Percentiles rank a stretch among this genome's conserved stretches.
phyloP scores from a whole-genome alignment of 2,797 vertebrate genomes.

The Oreortyx pictus region DNA sequence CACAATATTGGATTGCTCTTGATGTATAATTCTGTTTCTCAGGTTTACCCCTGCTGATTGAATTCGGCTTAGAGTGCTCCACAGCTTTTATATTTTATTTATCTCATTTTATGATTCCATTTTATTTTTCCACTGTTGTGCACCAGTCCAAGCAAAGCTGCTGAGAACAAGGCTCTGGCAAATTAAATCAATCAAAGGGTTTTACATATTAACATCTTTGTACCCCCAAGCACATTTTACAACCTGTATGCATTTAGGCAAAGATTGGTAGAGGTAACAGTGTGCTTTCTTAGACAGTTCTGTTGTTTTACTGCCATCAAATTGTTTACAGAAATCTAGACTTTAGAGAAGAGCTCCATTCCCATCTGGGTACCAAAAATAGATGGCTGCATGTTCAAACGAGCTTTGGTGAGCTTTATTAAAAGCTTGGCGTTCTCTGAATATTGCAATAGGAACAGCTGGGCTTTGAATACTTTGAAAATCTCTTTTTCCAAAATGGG shows the following conservation, averaged over 20 bases:
- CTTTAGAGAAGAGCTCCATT: neutral
- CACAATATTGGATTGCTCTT: slow-evolving; percentile 19
- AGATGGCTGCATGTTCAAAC: neutral
- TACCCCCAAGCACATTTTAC: neutral
- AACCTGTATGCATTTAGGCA: neutral
- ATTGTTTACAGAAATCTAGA: neutral
- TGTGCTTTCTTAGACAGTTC: neutral
- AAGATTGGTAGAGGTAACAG: neutral
- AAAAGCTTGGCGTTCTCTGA: neutral
- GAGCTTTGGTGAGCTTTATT: neutral
- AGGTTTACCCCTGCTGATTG: neutral
- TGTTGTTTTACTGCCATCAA: neutral
- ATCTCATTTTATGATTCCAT: slow-evolving; percentile 52
- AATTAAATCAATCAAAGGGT: slow-evolving; percentile 40
- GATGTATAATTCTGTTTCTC: slow-evolving; percentile 51
- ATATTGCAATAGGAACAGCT: neutral
- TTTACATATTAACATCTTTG: slow-evolving; percentile 23
- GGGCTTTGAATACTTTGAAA: neutral
- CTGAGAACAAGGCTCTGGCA: slow-evolving; percentile 9
- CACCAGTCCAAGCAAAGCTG: neutral
- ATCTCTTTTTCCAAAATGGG: neutral
- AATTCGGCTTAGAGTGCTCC: neutral
- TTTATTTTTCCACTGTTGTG: slow-evolving; percentile 29
- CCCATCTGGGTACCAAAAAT: neutral
- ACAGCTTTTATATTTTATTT: slow-evolving; percentile 55